Evolutionary conservation across 2,797 vertebrate species (phyloP).

Genomic region (Allobates femoralis): DNA sequence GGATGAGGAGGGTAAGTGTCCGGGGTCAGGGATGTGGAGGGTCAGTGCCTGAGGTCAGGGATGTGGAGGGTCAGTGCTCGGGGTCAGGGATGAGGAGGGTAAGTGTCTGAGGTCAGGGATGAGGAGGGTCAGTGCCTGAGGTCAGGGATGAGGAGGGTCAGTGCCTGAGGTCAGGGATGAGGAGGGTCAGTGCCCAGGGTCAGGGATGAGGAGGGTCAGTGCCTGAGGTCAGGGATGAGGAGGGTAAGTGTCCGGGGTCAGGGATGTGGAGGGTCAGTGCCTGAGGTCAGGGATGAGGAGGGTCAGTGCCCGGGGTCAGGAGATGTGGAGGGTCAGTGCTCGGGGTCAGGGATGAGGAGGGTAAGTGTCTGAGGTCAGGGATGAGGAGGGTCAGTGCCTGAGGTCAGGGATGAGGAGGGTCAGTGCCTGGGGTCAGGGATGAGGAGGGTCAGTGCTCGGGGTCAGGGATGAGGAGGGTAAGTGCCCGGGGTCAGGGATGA

Average conservation of each 20-base stretch:
- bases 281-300: neutral
- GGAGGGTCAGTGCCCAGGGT: constrained; percentile 12
- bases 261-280: neutral
- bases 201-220: constrained; percentile 10
- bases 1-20: neutral
- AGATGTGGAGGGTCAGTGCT: neutral
- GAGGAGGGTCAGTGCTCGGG: neutral
- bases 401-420: neutral
- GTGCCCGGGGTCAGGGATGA: too few relatives aligned
- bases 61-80: neutral
- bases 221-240: neutral
- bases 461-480: neutral
- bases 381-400: neutral
- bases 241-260: neutral
- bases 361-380: neutral
- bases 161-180: constrained; percentile 32
- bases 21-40: neutral
- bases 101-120: neutral
- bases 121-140: constrained; percentile 1
- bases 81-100: neutral
- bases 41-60: neutral
- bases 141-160: constrained; percentile 6
- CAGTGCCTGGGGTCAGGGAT: neutral
- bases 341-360: constrained; percentile 13
- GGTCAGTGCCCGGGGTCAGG: constrained; percentile 11